Percentiles rank a stretch among this genome's conserved stretches.
Evolutionary conservation across 2,888 invertebrate species (phyloP).

Genomic region (Saturnia japonica): DNA sequence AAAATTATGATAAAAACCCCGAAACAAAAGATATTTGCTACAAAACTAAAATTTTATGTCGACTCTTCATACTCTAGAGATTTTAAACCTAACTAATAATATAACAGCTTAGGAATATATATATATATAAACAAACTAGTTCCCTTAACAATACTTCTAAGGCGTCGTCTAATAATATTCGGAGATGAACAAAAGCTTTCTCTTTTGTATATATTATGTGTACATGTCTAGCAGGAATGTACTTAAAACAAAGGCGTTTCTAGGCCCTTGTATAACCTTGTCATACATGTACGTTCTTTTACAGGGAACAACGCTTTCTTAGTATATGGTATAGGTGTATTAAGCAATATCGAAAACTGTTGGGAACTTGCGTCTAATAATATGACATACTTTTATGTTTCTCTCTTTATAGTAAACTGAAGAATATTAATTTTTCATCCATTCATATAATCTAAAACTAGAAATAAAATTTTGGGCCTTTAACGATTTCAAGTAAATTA

Average conservation of each 20-base stretch:
- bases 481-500: neutral
- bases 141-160: conserved; percentile 41
- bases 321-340: neutral
- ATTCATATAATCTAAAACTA: neutral
- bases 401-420: neutral
- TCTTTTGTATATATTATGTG: conserved; percentile 34
- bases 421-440: neutral
- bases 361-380: neutral
- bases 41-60: neutral
- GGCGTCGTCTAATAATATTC: conserved; percentile 41
- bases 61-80: no score
- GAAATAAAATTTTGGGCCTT: neutral
- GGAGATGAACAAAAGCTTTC: conserved; percentile 46
- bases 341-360: neutral
- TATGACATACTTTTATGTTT: neutral
- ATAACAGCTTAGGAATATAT: neutral
- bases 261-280: conserved; percentile 33
- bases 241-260: conserved; percentile 24
- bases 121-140: conserved; percentile 22
- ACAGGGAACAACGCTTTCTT: neutral
- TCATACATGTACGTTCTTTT: conserved; percentile 30
- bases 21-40: no score
- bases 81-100: no score
- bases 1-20: no score
- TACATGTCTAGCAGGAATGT: conserved; percentile 12